Evolutionary conservation across 2,113 vertebrate genomes (phyloP), one percentile per base, ranked within the genome.

Genomic region (Fregetta grallaria): DNA sequence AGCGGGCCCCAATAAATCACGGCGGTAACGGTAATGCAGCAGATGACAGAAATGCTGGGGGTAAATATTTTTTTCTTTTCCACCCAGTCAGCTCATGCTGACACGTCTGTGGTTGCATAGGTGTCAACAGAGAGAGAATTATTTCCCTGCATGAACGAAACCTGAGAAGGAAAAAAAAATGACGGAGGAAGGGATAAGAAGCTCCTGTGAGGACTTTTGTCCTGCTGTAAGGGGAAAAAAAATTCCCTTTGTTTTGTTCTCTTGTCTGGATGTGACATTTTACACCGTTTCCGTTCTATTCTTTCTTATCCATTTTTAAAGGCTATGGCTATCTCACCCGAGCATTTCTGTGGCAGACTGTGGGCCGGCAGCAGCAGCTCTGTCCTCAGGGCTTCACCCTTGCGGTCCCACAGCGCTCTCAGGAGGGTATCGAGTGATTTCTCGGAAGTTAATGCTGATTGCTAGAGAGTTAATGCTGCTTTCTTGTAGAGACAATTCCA

Each of bases 51-150:
- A 96, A 76, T 77, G 74, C 77, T 74, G 50, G 85, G 94, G 81
- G 86, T 92, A 94, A 94, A 91, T 87, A 65, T 63, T 79, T 79
- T 96, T 89, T 62, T 53, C 71, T 88, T 96, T 95, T 95, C 66
- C 32, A 96, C 45, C 40, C 86, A 85, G 73, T 94, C 86, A 89
- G 76, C 77, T 92, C 84, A 40, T 52, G 42, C 71, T 95, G 77
- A 94, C 55, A 62, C 0, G 0, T 70, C 62, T 92, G 66, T 82
- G 58, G 86, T 68, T 95, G 61, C 91, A 87, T 10, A 87, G 92
- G 89, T 91, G 87, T 91, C 81, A 88, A 90, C 45, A 72, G 74
- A 53, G 34, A 49, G 38, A 94, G 70, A 95, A 82, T 93, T 90
- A 96, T 91, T 96, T 92, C 63, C 38, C 59, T 63, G 55, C 23